These are phyloP conservation scores for Teleogryllus occipitalis DNA, from an alignment of 1,140 invertebrate species.

Conservation along the genomic window DNA sequence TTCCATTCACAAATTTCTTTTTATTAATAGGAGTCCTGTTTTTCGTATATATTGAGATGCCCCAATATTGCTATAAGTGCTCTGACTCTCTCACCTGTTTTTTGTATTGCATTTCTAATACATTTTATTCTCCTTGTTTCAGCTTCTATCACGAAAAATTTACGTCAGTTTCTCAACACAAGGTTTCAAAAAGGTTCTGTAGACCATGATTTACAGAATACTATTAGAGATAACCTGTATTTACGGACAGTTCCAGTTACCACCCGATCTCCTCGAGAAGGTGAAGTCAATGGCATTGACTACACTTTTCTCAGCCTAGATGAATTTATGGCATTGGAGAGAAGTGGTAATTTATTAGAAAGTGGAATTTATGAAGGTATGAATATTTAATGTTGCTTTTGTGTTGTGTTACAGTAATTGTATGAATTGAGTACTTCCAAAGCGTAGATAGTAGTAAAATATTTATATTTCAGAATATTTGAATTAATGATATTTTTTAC, in stretches of 20 bases:
- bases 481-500: no score
- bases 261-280: constrained; percentile 47
- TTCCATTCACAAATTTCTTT: no score
- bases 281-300: constrained; percentile 57
- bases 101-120: no score
- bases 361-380: constrained; percentile 58
- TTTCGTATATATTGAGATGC: no score
- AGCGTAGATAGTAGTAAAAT: background rate
- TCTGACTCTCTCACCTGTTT: no score
- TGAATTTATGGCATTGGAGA: constrained; percentile 52
- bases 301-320: constrained; percentile 54
- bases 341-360: constrained; percentile 53
- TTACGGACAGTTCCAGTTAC: constrained; percentile 60
- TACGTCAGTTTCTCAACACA: constrained; percentile 52
- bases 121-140: constrained; percentile 17
- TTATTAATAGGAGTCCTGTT: no score
- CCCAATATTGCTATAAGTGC: no score
- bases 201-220: constrained; percentile 59
- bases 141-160: constrained; percentile 43
- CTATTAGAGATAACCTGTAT: constrained; percentile 61
- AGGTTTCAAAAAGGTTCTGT: constrained; percentile 55
- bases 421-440: background rate
- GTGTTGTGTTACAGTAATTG: background rate
- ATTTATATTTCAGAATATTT: background rate
- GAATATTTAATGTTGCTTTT: background rate